Base-by-base conservation (phyloP, 2,797 vertebrate genomes). In the Meriones psammophilus region DNA sequence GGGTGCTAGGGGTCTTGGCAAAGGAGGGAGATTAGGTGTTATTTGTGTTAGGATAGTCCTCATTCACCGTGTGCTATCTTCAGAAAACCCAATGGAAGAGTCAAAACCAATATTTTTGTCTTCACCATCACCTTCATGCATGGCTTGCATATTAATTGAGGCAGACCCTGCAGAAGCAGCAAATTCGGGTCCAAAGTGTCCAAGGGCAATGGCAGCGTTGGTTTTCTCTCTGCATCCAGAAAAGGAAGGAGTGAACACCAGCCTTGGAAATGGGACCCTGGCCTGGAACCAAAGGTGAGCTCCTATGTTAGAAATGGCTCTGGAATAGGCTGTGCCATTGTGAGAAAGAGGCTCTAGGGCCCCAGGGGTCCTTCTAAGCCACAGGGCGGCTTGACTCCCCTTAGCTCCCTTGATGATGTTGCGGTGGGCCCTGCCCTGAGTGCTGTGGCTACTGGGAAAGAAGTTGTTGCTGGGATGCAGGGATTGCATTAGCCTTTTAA, bases 251-350 rank as follows among this genome's bases (percentile, higher is more conserved):
- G 42, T 86, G 83, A 92, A 80, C 18, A 71, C 28, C 89, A 64
- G 22, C 42, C 8, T 96, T 89, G 46, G 73, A 78, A 93, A 64
- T 26, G 71, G 56, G 50, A 78, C 39, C 69, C 71, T 68, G 71
- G 24, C 36, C 56, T 62, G 33, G 36, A 36, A 56, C 39, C 36
- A 85, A 46, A 36, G 84, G 20, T 42, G 33, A 68, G 42, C 68
- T 88, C 62, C 71, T 81, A 71, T 50, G 60, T 73, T 62, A 81
- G 81, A 95, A 94, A 87, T 50, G 3, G 39, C 88, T 96, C 90
- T 94, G 94, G 60, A 85, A 77, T 89, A 80, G 58, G 30, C 71
- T 64, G 46, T 78, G 42, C 36, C 22, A 1, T 17, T 66, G 28
- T 5, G 39, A 24, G 4, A 2, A 8, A 88, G 20, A 28, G 62